phyloP scores from a whole-genome alignment of 1,140 invertebrate species.

The Hirudo medicinalis region DNA sequence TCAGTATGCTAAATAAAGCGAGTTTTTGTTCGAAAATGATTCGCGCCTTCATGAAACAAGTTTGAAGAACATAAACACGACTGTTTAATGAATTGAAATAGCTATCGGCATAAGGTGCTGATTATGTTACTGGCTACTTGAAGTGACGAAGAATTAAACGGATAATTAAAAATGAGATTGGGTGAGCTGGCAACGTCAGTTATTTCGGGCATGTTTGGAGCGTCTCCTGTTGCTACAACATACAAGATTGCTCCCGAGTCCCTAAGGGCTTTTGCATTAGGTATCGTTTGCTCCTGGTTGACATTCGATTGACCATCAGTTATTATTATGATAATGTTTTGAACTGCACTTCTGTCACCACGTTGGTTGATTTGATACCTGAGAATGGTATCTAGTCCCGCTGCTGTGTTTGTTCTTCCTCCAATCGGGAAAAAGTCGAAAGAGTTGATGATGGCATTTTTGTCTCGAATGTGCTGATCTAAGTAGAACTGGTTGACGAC shows the following conservation, averaged over 20 bases:
- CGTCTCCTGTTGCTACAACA: slow-evolving; percentile 12
- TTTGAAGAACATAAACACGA: background rate
- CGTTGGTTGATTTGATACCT: background rate
- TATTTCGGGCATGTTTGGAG: background rate
- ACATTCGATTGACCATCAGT: slow-evolving; percentile 35
- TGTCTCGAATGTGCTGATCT: slow-evolving; percentile 6
- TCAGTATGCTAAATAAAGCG: no score
- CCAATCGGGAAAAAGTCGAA: background rate
- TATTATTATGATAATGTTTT: slow-evolving; percentile 32
- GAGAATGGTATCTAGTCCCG: slow-evolving; percentile 4
- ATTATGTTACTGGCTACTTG: background rate
- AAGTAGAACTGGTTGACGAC: slow-evolving; percentile 16
- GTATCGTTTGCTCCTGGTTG: slow-evolving; percentile 30
- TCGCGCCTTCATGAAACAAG: background rate
- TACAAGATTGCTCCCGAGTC: slow-evolving; percentile 10
- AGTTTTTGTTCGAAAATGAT: no score
- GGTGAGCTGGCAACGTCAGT: background rate
- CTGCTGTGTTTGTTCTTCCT: slow-evolving; percentile 11
- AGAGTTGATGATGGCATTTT: background rate
- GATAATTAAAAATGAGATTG: background rate
- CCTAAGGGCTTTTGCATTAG: slow-evolving; percentile 25
- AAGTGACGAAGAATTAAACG: no score
- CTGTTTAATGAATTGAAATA: background rate
- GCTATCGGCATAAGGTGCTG: background rate
- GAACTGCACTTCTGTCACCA: slow-evolving; percentile 30